A percentile compares a stretch with the other conserved stretches of the same genome.
Conservation (phyloP, 2,888 invertebrate genomes). For the Volucella zonaria region DNA sequence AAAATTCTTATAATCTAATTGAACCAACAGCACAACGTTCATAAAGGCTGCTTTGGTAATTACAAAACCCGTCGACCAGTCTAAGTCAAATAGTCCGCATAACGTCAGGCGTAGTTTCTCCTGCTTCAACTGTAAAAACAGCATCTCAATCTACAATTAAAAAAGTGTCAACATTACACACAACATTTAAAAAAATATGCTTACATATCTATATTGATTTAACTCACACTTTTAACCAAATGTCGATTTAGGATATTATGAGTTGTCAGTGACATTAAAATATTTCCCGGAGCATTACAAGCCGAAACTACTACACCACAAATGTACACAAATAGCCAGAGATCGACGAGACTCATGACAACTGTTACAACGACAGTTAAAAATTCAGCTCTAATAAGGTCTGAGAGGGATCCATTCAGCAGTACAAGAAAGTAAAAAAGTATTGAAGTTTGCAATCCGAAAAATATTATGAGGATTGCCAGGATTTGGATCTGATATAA, state of each 20-base stretch:
- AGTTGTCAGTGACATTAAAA: background rate
- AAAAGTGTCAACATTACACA: background rate
- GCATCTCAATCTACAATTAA: background rate
- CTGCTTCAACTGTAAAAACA: background rate
- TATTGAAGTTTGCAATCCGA: background rate
- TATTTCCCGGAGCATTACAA: background rate
- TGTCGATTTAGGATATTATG: background rate
- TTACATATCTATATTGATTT: background rate
- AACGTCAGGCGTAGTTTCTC: background rate
- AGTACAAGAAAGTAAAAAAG: background rate
- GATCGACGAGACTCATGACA: background rate
- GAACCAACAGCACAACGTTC: background rate
- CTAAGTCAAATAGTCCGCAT: constrained; percentile 6
- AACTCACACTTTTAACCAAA: constrained; percentile 7
- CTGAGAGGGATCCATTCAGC: background rate
- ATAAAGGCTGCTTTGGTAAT: background rate
- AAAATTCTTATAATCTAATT: background rate
- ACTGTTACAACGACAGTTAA: background rate
- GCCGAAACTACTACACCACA: constrained; percentile 7
- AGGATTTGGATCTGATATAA: constrained; percentile 13
- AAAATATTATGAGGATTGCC: background rate
- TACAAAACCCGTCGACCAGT: background rate
- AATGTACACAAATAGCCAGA: constrained; percentile 5
- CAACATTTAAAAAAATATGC: no score
- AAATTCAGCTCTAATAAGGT: background rate